These are phyloP conservation scores for Eira barbara DNA, from an alignment of 2,113 vertebrate genomes.

Conservation along the genomic window DNA sequence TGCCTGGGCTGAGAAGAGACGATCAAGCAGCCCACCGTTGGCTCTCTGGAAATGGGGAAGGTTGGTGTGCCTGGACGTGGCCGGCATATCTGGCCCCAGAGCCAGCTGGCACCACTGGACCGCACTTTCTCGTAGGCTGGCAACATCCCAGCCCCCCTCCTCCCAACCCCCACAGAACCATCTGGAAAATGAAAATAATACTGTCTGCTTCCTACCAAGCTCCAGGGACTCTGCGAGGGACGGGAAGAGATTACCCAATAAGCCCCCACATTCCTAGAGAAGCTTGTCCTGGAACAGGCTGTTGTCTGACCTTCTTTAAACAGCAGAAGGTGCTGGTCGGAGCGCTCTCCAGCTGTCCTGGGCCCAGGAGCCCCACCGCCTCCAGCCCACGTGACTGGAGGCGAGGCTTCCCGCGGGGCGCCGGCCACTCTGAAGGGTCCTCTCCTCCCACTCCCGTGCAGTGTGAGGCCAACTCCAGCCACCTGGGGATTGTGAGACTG, in stretches of 20 bases:
- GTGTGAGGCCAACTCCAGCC: not conserved
- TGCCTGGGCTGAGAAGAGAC: not conserved
- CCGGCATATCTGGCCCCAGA: not conserved
- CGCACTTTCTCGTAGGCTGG: not conserved
- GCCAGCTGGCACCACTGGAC: constrained; percentile 38
- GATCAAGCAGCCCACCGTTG: not conserved
- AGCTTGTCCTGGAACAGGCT: not conserved
- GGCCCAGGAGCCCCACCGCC: too few species aligned
- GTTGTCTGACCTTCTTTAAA: not conserved
- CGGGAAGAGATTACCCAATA: not conserved
- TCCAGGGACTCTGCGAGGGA: not conserved
- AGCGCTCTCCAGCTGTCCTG: not conserved
- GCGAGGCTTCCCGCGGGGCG: not conserved
- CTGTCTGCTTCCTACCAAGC: constrained; percentile 32
- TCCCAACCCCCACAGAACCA: constrained; percentile 19
- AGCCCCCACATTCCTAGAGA: not conserved
- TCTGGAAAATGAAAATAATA: constrained; percentile 64
- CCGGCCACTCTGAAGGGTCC: not conserved
- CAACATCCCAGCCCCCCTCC: constrained; percentile 2
- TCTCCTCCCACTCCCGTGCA: not conserved
- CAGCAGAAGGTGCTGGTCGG: not conserved
- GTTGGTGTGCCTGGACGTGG: not conserved
- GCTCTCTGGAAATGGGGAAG: not conserved
- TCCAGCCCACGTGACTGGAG: not conserved
- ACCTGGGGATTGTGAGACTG: not conserved